A percentile compares a stretch with the other conserved stretches of the same genome.
phyloP scores from a whole-genome alignment of 2,888 invertebrate genomes.

The Chrysotoxum bicinctum region DNA sequence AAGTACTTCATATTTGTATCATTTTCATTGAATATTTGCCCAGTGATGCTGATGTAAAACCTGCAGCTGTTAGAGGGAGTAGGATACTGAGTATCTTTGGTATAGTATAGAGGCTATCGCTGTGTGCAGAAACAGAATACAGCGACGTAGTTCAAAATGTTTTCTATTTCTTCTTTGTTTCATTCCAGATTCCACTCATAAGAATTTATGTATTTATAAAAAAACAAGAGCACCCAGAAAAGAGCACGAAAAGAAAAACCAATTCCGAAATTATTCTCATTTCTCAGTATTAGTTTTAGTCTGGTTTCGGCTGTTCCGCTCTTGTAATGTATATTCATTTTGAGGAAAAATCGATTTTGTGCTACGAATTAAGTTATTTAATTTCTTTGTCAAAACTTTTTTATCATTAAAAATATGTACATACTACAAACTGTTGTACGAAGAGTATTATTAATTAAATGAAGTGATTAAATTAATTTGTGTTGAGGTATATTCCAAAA shows the following conservation, averaged over 20 bases:
- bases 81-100: too few relatives aligned
- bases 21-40: too few relatives aligned
- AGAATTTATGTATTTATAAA: too few relatives aligned
- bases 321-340: not conserved
- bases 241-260: conserved; percentile 6
- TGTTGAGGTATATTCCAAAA: not conserved
- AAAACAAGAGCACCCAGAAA: not conserved
- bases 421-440: not conserved
- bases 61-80: too few relatives aligned
- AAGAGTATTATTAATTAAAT: not conserved
- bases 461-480: not conserved
- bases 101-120: too few relatives aligned
- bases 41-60: too few relatives aligned
- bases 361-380: not conserved
- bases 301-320: not conserved
- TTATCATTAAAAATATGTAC: not conserved
- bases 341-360: not conserved
- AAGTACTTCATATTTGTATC: too few relatives aligned
- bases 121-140: too few relatives aligned
- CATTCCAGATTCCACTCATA: not conserved
- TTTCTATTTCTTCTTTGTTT: not conserved
- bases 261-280: not conserved
- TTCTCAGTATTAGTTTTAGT: not conserved
- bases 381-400: not conserved
- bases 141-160: too few relatives aligned